Conservation (phyloP, 2,113 vertebrate genomes). For the Colius striatus region DNA sequence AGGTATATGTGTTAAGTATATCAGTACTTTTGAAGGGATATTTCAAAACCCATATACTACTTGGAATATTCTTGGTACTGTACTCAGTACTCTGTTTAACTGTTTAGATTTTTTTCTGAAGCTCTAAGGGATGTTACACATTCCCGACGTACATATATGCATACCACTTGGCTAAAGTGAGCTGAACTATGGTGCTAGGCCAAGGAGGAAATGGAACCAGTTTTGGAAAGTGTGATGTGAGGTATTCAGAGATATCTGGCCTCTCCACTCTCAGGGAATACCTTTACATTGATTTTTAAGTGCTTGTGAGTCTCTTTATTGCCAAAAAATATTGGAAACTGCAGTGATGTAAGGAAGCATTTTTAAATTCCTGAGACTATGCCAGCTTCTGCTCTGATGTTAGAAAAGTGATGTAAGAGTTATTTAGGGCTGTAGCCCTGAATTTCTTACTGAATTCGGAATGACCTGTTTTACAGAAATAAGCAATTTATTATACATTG, state of each 20-base stretch:
- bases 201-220: neutral
- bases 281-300: neutral
- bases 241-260: neutral
- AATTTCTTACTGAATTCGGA: neutral
- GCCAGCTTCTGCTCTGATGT: constrained; percentile 6
- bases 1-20: neutral
- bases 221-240: neutral
- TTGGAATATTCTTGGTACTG: neutral
- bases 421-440: constrained; percentile 28
- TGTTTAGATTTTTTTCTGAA: neutral
- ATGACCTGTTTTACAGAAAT: constrained; percentile 50
- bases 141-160: neutral
- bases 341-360: neutral
- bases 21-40: neutral
- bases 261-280: neutral
- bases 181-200: neutral
- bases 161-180: neutral
- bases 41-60: neutral
- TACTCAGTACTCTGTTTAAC: neutral
- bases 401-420: constrained; percentile 48
- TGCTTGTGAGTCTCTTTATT: neutral
- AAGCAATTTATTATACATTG: constrained; percentile 3
- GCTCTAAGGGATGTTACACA: neutral
- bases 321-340: neutral
- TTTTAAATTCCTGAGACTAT: neutral